A percentile compares a stretch with the other conserved stretches of the same genome.
These are phyloP conservation scores for Neomicropteryx cornuta DNA, from an alignment of 1,140 invertebrate genomes.

Conservation along the genomic window DNA sequence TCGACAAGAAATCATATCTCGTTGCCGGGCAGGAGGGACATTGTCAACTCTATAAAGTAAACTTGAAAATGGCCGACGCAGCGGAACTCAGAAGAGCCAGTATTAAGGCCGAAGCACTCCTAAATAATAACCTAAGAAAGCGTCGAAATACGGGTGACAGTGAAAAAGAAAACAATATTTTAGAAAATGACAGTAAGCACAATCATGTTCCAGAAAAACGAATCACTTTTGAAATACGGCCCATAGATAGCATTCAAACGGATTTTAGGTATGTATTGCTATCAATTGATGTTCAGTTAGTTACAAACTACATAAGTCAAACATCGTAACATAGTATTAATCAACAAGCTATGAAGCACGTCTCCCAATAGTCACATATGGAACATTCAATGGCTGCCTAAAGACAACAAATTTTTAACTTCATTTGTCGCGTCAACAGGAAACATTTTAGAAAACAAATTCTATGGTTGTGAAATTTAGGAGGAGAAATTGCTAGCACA, in stretches of 20 bases:
- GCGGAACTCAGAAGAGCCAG: conserved; percentile 34
- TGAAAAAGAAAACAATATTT: conserved; percentile 33
- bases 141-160: conserved; percentile 24
- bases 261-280: conserved; percentile 52
- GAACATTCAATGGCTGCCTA: background rate
- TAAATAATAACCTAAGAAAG: conserved; percentile 32
- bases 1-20: conserved; percentile 52
- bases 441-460: too few relatives aligned
- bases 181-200: conserved; percentile 32
- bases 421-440: too few relatives aligned
- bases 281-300: too few relatives aligned
- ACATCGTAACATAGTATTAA: too few relatives aligned
- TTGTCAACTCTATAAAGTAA: conserved; percentile 80
- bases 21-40: conserved; percentile 85
- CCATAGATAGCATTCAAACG: conserved; percentile 67
- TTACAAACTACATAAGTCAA: too few relatives aligned
- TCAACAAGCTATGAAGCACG: background rate
- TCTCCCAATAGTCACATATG: background rate
- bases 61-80: conserved; percentile 50
- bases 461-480: too few relatives aligned
- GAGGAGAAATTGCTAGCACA: too few relatives aligned
- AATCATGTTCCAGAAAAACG: conserved; percentile 42
- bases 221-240: conserved; percentile 59
- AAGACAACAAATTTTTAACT: too few relatives aligned
- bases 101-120: conserved; percentile 36